Evolutionary conservation across 2,888 invertebrate species (phyloP).

Genomic region (Drosophila siamana): DNA sequence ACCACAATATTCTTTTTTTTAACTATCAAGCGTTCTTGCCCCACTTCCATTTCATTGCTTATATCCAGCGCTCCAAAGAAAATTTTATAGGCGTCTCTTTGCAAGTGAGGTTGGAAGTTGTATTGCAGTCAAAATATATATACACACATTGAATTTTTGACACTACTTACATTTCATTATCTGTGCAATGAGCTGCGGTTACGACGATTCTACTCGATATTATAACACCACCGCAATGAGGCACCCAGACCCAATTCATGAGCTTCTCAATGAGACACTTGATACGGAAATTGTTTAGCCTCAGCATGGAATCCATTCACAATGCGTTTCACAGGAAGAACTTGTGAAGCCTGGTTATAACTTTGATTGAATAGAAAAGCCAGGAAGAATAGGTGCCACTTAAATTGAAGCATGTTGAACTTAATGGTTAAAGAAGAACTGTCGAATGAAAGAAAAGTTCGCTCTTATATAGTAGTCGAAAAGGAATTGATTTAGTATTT

Average conservation of each 20-base stretch:
- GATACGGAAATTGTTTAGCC: slow-evolving; percentile 32
- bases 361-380: not conserved
- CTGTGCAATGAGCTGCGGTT: slow-evolving; percentile 32
- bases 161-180: too few relatives aligned
- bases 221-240: not conserved
- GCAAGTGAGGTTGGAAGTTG: not conserved
- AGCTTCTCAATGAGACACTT: not conserved
- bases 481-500: too few relatives aligned
- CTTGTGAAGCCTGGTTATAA: not conserved
- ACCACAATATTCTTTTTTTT: not conserved
- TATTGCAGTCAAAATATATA: too few relatives aligned
- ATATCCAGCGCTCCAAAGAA: slow-evolving; percentile 26
- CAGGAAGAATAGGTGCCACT: not conserved
- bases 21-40: slow-evolving; percentile 11
- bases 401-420: too few relatives aligned
- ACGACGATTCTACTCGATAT: slow-evolving; percentile 16
- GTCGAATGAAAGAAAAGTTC: too few relatives aligned
- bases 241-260: rapidly evolving
- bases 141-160: too few relatives aligned
- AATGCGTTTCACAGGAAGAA: not conserved
- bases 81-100: not conserved
- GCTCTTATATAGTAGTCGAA: not conserved
- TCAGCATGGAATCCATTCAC: slow-evolving; percentile 14
- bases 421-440: not conserved
- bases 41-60: not conserved